A percentile compares a stretch with the other conserved stretches of the same genome.
Conservation (phyloP, 2,888 invertebrate species). For the Thelaira solivaga region DNA sequence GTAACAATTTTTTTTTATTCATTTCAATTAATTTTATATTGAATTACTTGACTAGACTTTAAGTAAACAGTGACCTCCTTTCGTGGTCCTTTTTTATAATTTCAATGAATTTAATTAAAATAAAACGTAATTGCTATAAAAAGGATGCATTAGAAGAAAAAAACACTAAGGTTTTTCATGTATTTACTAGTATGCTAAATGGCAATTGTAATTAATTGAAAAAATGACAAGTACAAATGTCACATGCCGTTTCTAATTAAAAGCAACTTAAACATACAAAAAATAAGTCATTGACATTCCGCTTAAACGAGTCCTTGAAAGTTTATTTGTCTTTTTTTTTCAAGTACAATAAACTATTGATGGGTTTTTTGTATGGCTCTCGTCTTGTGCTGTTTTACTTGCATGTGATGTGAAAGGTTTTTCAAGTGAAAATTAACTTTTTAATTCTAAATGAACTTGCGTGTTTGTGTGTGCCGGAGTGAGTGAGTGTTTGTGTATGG, state of each 20-base stretch:
- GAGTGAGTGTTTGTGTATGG: no score
- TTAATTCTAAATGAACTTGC: no score
- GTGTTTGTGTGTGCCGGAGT: no score
- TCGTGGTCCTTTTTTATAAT: background rate
- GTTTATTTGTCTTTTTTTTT: background rate
- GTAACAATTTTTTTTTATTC: background rate
- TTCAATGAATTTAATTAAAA: background rate
- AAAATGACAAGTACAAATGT: conserved; percentile 3
- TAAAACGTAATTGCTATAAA: conserved; percentile 5
- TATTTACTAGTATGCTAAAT: background rate
- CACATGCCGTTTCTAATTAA: background rate
- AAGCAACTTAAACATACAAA: background rate
- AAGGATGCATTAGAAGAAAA: no score
- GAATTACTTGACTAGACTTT: conserved; percentile 17
- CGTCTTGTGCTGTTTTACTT: background rate
- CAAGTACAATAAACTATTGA: conserved; percentile 13
- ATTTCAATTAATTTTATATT: background rate
- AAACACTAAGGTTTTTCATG: background rate
- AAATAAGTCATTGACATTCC: conserved; percentile 41
- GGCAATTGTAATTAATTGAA: conserved; percentile 29
- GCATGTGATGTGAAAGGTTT: background rate
- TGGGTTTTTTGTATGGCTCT: background rate
- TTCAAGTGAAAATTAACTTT: background rate
- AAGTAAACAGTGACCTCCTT: background rate
- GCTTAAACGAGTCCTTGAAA: conserved; percentile 39